Evolutionary conservation across 2,113 vertebrate species (phyloP), one percentile per base, ranked within the genome.

Genomic region (Tetrax tetrax): DNA sequence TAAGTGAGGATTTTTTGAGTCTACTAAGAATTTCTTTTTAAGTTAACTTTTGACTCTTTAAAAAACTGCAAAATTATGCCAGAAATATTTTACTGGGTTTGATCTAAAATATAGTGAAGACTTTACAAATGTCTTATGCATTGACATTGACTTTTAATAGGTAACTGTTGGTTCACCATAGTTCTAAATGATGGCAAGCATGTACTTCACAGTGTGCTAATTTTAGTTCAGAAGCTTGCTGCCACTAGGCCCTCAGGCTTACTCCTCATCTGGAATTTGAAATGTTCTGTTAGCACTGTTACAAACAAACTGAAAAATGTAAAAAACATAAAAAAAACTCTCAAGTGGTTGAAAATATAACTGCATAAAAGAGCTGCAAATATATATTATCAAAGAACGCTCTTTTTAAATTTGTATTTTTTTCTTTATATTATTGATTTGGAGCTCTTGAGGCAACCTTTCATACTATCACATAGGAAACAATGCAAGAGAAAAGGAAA

Each of bases 151-250:
- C 47, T 92, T 95, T 83, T 86, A 94, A 71, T 51, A 37, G 10
- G 19, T 65, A 77, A 41, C 38, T 91, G 7, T 65, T 87, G n/a
- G 66, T 81, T 96, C 71, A 59, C 37, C 23, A 35, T 33, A 83
- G 50, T 35, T 94, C 65, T 74, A 81, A 95, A 37, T 33, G 35
- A 81, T 60, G 60, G 64, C 47, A 93, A 93, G 56, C 38, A 37
- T n/a, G 9, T 18, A 70, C 47, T 95, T 92, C 86, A 77, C 59
- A 96, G 43, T 38, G 29, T 71, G 76, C 29, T 94, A 90, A 96
- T 95, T 96, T 96, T 95, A 96, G 71, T 88, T 96, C 60, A 83
- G 38, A 86, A 56, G 41, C 56, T 88, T 70, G 59, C 75, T 93
- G 54, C 29, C 64, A 53, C 71, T 38, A 75, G 35, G 25, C 75